Evolutionary conservation across 2,113 vertebrate species (phyloP).

Genomic region (Lanius collurio): DNA sequence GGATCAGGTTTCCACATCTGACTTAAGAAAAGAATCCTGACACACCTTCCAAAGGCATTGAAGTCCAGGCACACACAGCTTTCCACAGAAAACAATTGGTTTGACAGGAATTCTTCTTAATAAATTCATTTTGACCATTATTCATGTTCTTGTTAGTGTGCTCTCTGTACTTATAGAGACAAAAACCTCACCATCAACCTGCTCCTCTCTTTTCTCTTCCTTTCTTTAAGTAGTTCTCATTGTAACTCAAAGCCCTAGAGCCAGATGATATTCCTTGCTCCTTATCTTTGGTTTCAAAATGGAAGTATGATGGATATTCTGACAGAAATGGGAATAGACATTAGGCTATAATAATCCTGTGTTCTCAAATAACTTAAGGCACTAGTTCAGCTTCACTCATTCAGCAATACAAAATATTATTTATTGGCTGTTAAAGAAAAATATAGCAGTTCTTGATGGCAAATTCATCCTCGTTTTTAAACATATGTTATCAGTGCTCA

Average conservation of each 20-base stretch:
- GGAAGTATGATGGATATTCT: constrained; percentile 5
- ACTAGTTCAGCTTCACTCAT: background rate
- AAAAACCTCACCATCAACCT: background rate
- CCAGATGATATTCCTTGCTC: background rate
- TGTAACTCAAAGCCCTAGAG: background rate
- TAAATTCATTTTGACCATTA: background rate
- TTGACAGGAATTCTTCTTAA: background rate
- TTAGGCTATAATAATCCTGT: background rate
- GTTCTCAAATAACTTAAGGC: constrained; percentile 2
- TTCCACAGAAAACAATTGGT: background rate
- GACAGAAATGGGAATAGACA: background rate
- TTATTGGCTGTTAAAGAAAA: constrained; percentile 35
- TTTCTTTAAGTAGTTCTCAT: background rate
- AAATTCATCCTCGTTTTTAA: constrained; percentile 52
- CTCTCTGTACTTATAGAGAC: background rate
- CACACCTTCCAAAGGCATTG: background rate
- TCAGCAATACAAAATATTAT: constrained; percentile 23
- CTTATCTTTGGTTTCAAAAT: background rate
- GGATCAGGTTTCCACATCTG: background rate
- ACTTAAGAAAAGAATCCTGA: background rate
- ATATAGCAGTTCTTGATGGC: background rate
- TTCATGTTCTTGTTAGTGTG: background rate
- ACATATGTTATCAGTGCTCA: background rate
- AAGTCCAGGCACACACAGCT: background rate
- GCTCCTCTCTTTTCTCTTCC: background rate